Evolutionary conservation across 2,113 vertebrate species (phyloP), one percentile per base, ranked within the genome.

Genomic region (Carassius carassius): DNA sequence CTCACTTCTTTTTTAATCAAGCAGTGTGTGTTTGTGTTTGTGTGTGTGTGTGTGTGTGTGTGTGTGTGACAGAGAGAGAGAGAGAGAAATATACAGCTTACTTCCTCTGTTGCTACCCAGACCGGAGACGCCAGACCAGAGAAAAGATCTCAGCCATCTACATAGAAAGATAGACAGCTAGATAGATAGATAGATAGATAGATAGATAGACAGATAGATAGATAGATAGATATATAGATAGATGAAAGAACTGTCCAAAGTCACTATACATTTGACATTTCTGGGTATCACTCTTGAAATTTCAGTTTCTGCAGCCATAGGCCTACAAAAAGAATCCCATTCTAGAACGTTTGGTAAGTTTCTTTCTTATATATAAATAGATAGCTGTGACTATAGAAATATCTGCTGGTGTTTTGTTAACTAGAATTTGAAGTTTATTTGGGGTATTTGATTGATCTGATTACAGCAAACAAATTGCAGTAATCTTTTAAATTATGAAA

Each of bases 1-100:
- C 65, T 86, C 78, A 84, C 78, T 88, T 88, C 87, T 86, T 85
- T 70, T 86, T 88, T 84, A 54, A 44, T 82, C 13, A 44, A 41
- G 23, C 54, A 11, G 7, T 14, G 29, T 77, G 51, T 37, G 35
- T 80, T 37, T 49, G 75, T 74, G 67, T 83, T 25, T 81, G 62
- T 37, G 65, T 78, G 78, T 47, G 44, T n/a, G 73, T 58, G 77
- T 62, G 67, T 74, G 83, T 60, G 8, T 69, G 74, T 29, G 73
- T 60, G 60, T 62, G 69, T 74, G 78, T 60, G 8, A 37, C 5
- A 37, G 37, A 37, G 37, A 37, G 41, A 8, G 41, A 41, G 49
- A 4, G 49, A 16, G 51, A 17, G 25, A 75, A 74, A n/a, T 76
- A 60, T 25, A 85, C 51, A 80, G 78, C 62, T 21, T 29, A 86